phyloP scores from a whole-genome alignment of 2,888 invertebrate species.

The Pseudococcus viburni region DNA sequence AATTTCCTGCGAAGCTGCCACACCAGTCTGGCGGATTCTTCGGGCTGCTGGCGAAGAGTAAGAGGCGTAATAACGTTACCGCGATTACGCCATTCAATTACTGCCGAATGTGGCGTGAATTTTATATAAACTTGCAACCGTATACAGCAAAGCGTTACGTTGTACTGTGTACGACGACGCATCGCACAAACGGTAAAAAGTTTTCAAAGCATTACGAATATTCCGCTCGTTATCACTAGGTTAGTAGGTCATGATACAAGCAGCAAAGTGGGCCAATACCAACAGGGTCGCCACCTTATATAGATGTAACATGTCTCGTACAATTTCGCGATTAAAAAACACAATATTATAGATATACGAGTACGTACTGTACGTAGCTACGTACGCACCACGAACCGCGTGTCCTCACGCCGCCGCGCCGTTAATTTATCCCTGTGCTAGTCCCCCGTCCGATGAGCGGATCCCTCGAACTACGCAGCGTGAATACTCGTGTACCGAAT shows the following conservation, averaged over 20 bases:
- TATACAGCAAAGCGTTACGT: slow-evolving; percentile 3
- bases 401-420: background rate
- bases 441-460: background rate
- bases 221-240: slow-evolving; percentile 60
- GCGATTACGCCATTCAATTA: slow-evolving; percentile 3
- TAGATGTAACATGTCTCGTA: slow-evolving; percentile 63
- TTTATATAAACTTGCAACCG: background rate
- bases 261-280: slow-evolving; percentile 61
- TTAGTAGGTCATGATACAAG: slow-evolving; percentile 64
- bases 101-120: background rate
- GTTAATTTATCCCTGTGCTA: background rate
- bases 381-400: background rate
- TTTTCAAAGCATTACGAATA: slow-evolving; percentile 44
- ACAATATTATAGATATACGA: slow-evolving; percentile 8
- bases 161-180: background rate
- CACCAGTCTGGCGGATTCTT: background rate
- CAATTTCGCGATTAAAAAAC: slow-evolving; percentile 59
- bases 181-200: slow-evolving; percentile 36
- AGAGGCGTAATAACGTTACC: background rate
- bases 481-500: background rate
- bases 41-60: background rate
- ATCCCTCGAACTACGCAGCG: background rate
- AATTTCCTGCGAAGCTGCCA: background rate
- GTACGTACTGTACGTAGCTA: background rate
- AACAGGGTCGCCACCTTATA: slow-evolving; percentile 64